Conservation (phyloP, 2,113 vertebrate genomes). For the Lota lota region DNA sequence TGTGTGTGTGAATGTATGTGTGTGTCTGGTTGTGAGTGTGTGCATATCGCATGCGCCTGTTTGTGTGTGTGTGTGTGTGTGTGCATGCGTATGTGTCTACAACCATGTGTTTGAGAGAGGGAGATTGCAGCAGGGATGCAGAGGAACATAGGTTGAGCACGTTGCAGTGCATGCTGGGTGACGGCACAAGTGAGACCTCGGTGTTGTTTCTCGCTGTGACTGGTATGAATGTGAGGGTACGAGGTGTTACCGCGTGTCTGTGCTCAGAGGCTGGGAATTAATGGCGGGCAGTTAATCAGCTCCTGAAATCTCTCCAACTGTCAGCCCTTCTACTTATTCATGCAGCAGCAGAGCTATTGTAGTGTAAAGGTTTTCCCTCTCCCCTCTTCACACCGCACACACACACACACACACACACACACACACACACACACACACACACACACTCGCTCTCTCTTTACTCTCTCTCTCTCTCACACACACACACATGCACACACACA, state of each 20-base stretch:
- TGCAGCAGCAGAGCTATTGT: conserved; percentile 66
- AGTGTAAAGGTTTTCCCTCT: conserved; percentile 39
- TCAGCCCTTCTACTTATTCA: conserved; percentile 58
- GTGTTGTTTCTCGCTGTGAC: neutral
- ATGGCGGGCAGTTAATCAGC: conserved; percentile 29
- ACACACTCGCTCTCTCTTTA: too few species aligned
- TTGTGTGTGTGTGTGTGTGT: conserved; percentile 1
- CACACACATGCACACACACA: too few species aligned
- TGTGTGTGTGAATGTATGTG: neutral
- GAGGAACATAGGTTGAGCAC: neutral
- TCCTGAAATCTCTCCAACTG: conserved; percentile 47
- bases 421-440: too few species aligned
- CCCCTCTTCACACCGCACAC: neutral
- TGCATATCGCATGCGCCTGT: conserved; percentile 9
- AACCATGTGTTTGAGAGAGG: neutral
- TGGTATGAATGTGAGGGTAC: neutral
- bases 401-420: neutral
- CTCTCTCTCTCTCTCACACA: too few species aligned
- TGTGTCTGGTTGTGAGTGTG: neutral
- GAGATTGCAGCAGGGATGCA: neutral
- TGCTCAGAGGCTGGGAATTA: conserved; percentile 16
- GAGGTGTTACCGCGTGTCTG: conserved; percentile 1
- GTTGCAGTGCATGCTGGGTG: neutral
- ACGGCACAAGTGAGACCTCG: neutral
- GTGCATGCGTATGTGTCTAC: conserved; percentile 15